A percentile compares a stretch with the other conserved stretches of the same genome.
These are phyloP conservation scores for Drosophila mulleri DNA, from an alignment of 2,888 invertebrate genomes.

Conservation along the genomic window DNA sequence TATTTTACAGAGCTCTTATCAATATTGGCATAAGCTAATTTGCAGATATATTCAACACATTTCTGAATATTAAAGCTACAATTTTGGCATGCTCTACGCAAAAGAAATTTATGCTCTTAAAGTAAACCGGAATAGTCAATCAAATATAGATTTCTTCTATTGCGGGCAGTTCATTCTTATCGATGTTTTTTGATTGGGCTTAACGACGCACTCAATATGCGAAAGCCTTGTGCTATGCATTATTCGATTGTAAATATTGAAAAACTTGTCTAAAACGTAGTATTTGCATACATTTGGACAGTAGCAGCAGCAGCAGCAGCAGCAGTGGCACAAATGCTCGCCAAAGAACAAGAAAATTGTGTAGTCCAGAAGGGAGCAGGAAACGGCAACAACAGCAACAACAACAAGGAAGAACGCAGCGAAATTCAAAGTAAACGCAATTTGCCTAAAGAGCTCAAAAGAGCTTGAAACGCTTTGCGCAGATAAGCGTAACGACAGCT, in stretches of 20 bases:
- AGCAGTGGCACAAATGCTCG: neutral
- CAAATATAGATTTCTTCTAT: neutral
- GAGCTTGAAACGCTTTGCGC: conserved; percentile 62
- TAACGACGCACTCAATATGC: conserved; percentile 1
- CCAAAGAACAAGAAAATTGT: conserved; percentile 26
- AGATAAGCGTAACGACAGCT: conserved; percentile 70
- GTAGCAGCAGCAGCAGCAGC: neutral
- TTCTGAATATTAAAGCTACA: too few species aligned
- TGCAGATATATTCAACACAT: too few species aligned
- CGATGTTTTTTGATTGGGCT: neutral
- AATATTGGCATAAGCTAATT: too few species aligned
- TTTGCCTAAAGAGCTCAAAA: conserved; percentile 65
- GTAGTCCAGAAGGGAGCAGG: conserved; percentile 12
- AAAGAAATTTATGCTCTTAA: too few species aligned
- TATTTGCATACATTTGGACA: conserved; percentile 10
- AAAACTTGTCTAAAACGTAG: conserved; percentile 10
- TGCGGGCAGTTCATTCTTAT: neutral
- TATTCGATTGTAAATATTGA: conserved; percentile 15
- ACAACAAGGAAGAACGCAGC: conserved; percentile 15
- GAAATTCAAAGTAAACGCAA: conserved; percentile 63
- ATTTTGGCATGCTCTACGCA: too few species aligned
- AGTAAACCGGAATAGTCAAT: too few species aligned
- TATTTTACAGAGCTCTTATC: too few species aligned
- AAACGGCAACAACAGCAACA: conserved; percentile 3
- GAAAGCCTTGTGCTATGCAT: neutral